These are phyloP conservation scores for Gallinago media DNA, from an alignment of 2,113 vertebrate genomes.

Conservation along the genomic window DNA sequence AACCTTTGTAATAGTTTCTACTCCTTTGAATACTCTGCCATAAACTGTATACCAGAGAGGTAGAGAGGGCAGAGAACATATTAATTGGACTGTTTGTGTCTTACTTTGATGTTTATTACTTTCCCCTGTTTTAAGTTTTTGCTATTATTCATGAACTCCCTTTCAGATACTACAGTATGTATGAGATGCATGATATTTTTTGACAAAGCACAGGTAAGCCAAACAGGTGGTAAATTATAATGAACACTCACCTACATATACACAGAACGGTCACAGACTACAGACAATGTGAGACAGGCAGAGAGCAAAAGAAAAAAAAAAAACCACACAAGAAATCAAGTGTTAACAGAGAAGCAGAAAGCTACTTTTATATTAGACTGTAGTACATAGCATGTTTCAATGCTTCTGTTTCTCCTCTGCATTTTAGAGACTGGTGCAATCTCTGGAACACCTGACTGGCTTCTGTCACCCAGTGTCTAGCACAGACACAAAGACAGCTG, in stretches of 20 bases:
- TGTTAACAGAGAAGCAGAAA: not conserved
- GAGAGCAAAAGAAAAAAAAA: not conserved
- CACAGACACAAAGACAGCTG: not conserved
- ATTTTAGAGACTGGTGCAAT: not conserved
- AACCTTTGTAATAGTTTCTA: not conserved
- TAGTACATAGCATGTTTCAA: not conserved
- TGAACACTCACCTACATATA: not conserved
- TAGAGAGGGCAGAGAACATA: not conserved
- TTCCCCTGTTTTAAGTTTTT: not conserved
- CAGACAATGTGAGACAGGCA: not conserved
- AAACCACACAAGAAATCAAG: fast-evolving
- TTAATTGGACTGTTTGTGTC: not conserved
- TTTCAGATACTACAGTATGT: not conserved
- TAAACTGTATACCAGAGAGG: not conserved
- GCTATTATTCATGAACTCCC: not conserved
- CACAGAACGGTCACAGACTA: not conserved
- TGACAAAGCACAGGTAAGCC: not conserved
- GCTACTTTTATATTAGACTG: not conserved
- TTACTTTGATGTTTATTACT: not conserved
- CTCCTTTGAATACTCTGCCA: not conserved
- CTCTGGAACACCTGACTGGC: not conserved
- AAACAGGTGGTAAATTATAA: not conserved
- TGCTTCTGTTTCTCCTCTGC: not conserved
- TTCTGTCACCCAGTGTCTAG: not conserved
- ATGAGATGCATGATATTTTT: not conserved